These are phyloP conservation scores for Heteromyza rotundicornis DNA, from an alignment of 2,888 invertebrate species.

Conservation along the genomic window DNA sequence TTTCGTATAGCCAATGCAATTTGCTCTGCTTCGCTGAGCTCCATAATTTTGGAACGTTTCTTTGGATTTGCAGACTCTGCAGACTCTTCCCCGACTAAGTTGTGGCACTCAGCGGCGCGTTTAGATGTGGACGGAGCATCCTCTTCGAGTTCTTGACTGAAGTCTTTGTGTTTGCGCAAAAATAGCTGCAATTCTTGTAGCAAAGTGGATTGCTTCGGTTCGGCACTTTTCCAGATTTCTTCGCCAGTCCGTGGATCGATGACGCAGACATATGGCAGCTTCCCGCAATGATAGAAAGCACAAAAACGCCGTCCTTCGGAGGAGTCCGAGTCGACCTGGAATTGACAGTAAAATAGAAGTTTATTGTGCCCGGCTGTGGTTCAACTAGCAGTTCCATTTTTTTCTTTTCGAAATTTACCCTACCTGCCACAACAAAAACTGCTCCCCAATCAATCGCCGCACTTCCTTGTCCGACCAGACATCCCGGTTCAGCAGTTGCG, in stretches of 20 bases:
- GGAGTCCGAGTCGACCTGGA: conserved; percentile 56
- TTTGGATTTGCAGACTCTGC: conserved; percentile 36
- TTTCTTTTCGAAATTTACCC: background rate
- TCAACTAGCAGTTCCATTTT: background rate
- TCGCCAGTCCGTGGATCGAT: conserved; percentile 75
- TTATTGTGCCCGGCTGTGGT: too few species aligned
- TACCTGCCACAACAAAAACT: conserved; percentile 76
- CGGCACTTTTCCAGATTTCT: conserved; percentile 59
- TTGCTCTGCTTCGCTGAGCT: conserved; percentile 60
- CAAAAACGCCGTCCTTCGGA: conserved; percentile 70
- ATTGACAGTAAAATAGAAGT: background rate
- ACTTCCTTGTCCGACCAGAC: conserved; percentile 72
- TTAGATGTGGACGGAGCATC: conserved; percentile 50
- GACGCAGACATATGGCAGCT: conserved; percentile 71
- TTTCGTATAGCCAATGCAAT: conserved; percentile 59
- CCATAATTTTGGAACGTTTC: conserved; percentile 49
- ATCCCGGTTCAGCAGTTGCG: conserved; percentile 74
- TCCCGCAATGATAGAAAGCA: conserved; percentile 69
- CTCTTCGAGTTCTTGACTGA: conserved; percentile 40
- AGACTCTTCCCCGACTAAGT: conserved; percentile 31
- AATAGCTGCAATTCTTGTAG: conserved; percentile 45
- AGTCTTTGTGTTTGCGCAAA: conserved; percentile 48
- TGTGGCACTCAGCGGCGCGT: conserved; percentile 36
- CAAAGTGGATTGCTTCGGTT: conserved; percentile 49
- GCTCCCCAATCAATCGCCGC: conserved; percentile 67